Conservation (phyloP, 1,140 invertebrate species). For the Bombus waltoni region DNA sequence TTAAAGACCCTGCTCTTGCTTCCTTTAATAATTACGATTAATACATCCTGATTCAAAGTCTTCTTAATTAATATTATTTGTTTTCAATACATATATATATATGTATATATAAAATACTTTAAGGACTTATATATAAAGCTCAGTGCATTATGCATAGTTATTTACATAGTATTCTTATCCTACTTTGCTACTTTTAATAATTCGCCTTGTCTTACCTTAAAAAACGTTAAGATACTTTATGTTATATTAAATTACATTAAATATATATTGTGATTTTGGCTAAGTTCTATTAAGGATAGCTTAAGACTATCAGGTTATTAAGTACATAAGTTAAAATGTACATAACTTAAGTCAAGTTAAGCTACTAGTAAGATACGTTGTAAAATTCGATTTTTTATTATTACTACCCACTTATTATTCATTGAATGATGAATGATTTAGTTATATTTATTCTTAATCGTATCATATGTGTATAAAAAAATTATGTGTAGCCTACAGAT, state of each 20-base stretch:
- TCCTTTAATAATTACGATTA: constrained; percentile 58
- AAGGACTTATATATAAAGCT: constrained; percentile 58
- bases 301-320: constrained; percentile 75
- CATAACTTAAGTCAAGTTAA: constrained; percentile 73
- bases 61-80: constrained; percentile 55
- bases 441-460: constrained; percentile 59
- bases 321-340: constrained; percentile 71
- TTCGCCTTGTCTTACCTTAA: constrained; percentile 55
- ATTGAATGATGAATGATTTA: constrained; percentile 50
- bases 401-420: constrained; percentile 40
- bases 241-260: constrained; percentile 62
- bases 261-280: constrained; percentile 54
- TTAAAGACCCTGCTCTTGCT: constrained; percentile 51
- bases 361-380: constrained; percentile 61
- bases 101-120: constrained; percentile 50
- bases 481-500: constrained; percentile 18
- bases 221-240: constrained; percentile 53
- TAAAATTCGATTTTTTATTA: constrained; percentile 54
- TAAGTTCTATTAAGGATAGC: constrained; percentile 76
- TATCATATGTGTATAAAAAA: constrained; percentile 28
- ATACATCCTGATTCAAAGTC: constrained; percentile 42
- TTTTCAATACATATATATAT: constrained; percentile 44
- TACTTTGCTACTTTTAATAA: constrained; percentile 45
- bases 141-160: constrained; percentile 52
- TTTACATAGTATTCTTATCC: constrained; percentile 45